Evolutionary conservation across 2,888 invertebrate genomes (phyloP), one percentile per base, ranked within the genome.

Genomic region (Diadegma fenestrale): DNA sequence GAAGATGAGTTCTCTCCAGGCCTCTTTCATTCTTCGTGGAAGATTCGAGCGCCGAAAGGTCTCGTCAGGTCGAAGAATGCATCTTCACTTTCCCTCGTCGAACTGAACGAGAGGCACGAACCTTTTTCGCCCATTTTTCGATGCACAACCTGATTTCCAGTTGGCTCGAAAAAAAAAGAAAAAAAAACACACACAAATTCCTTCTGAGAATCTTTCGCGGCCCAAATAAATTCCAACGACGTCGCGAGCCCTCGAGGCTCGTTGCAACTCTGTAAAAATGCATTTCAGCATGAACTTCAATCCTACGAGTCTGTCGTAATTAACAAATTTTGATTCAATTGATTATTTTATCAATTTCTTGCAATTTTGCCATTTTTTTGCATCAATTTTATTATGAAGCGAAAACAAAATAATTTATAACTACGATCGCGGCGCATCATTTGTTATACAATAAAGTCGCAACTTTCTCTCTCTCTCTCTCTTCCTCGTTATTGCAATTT

Each of bases 31-130:
- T 76, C 66, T 87, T 84, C 84, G 71, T 51, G 68, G 80, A 85
- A 85, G 73, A 54, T 80, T 64, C 80, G 73, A 69, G 80, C 58
- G 81, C 69, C 73, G 58, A 82, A 82, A 78, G 73, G 85, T 85
- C 78, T 82, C 80, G 64, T 63, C 77, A 69, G 81, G 73, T 80
- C 71, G 84, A 41, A 75, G 85, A 86, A 87, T 87, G 86, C 84
- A 77, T 87, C 87, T 87, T 87, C 87, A 87, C 87, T 87, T 87
- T 87, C 82, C 72, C 63, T 71, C 19, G 72, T 30, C 69, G 76
- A 63, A 76, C 71, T n/a, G 17, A 33, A n/a, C 61, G 26, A 26
- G 68, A 64, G 37, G 48, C 26, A 26, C 58, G 58, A 26, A 63
- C 61, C 45, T 58, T 41, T 51, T 41, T 22, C 63, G 33, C 73